Evolutionary conservation across 2,113 vertebrate species (phyloP).

Genomic region (Myrmecobius fasciatus): DNA sequence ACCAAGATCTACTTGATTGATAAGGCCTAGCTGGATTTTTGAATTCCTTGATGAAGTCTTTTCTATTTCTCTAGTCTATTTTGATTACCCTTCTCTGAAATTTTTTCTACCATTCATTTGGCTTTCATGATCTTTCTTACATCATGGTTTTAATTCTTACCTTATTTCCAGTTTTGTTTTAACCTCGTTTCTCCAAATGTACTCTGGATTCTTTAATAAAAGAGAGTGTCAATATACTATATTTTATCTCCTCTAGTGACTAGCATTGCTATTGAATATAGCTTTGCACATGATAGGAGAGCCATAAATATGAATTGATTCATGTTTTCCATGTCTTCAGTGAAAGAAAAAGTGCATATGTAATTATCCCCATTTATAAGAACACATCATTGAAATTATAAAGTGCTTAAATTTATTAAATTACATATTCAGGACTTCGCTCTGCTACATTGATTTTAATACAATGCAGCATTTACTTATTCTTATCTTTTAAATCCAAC

Average conservation of each 20-base stretch:
- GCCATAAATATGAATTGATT: not conserved
- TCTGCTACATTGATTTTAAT: not conserved
- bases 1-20: not conserved
- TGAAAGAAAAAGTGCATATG: not conserved
- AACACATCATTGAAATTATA: not conserved
- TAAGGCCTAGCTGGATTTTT: not conserved
- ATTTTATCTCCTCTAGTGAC: not conserved
- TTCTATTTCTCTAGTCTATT: not conserved
- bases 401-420: not conserved
- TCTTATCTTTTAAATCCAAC: not conserved
- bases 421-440: not conserved
- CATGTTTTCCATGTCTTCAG: not conserved
- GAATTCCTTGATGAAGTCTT: not conserved
- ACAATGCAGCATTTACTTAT: not conserved
- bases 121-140: not conserved
- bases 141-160: not conserved
- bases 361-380: not conserved
- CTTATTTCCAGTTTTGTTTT: not conserved
- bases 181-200: too few relatives aligned
- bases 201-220: not conserved
- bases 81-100: not conserved
- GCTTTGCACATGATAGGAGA: not conserved
- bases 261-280: not conserved
- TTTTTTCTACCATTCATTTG: not conserved
- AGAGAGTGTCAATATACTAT: not conserved